Conservation (phyloP, 2,113 vertebrate genomes). For the Poeciliopsis occidentalis region DNA sequence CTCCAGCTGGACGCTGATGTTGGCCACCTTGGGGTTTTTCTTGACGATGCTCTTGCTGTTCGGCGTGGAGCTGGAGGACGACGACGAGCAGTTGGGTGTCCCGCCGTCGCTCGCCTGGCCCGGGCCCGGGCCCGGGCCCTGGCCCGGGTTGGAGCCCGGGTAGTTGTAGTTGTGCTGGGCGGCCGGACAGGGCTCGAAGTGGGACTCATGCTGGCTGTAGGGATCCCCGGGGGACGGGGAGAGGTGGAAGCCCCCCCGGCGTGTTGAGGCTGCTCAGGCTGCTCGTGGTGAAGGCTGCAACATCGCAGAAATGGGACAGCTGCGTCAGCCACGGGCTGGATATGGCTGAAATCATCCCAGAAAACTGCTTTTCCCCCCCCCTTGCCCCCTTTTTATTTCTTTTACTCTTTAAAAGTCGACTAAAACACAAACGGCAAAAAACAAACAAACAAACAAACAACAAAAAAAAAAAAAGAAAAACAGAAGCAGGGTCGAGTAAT, state of each 20-base stretch:
- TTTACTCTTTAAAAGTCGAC: constrained; percentile 43
- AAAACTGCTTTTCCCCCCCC: constrained; percentile 68
- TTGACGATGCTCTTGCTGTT: constrained; percentile 89
- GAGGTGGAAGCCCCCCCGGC: constrained; percentile 89
- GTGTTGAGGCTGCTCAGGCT: constrained; percentile 95
- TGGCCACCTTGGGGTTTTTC: constrained; percentile 97
- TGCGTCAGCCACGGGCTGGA: constrained; percentile 99
- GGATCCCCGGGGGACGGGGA: constrained; percentile 93
- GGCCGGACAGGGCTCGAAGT: constrained; percentile 90
- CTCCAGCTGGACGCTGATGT: constrained; percentile 96
- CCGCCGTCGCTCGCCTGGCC: constrained; percentile 77
- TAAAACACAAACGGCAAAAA: constrained; percentile 38
- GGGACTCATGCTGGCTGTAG: constrained; percentile 90
- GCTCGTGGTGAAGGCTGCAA: constrained; percentile 99
- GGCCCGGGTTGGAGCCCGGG: constrained; percentile 75
- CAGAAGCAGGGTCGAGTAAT: constrained; percentile 29
- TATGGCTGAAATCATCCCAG: constrained; percentile 98
- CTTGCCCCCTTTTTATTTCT: too few relatives aligned
- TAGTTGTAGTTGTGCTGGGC: constrained; percentile 84
- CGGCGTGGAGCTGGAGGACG: constrained; percentile 80
- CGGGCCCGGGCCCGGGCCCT: constrained; percentile 64
- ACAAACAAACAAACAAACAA: too few relatives aligned
- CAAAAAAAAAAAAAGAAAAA: too few relatives aligned
- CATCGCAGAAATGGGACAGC: constrained; percentile 99
- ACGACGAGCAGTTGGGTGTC: constrained; percentile 86